Evolutionary conservation across 2,797 vertebrate genomes (phyloP), one percentile per base, ranked within the genome.

Genomic region (Tauraco hartlaubi): DNA sequence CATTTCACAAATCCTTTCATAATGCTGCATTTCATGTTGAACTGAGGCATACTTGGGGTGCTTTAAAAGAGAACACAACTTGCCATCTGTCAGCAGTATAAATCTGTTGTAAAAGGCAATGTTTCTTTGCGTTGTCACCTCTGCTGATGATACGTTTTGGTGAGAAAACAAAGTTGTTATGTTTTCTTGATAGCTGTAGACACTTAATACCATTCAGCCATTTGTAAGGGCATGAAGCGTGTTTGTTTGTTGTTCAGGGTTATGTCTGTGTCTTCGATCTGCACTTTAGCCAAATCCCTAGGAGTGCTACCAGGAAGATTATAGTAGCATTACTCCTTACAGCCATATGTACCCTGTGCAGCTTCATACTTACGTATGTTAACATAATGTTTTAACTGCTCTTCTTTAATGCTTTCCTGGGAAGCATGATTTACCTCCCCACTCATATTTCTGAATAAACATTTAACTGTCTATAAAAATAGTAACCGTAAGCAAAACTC

Each of bases 201-300:
- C 4, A 4, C 25, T 90, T 77, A 15, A 9, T 79, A 54, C 44
- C 39, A 41, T 37, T 88, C 29, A 59, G 31, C 31, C 31, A 2
- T 88, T 91, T 78, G 14, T 80, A 58, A 55, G 43, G 61, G 17
- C 3, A 2, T 52, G 35, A 80, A 85, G 51, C 80, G 46, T 22
- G 20, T 85, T 91, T 94, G 61, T 83, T 90, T 88, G 63, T 93
- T 85, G 55, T 84, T 88, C 46, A 80, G 52, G 46, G 96, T 91
- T 83, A 33, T 67, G 48, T 81, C 72, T 62, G 18, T 71, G 63
- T 94, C 66, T 94, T 92, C 1, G 0, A 16, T 90, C 66, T 93
- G 64, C 54, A 29, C 62, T 74, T 71, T 3, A 93, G 79, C 80
- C 83, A 94, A 96, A 96, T 96, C 92, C 83, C 51, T 93, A 41